Conservation (phyloP, 2,797 vertebrate species). For the Poeciliopsis infans region DNA sequence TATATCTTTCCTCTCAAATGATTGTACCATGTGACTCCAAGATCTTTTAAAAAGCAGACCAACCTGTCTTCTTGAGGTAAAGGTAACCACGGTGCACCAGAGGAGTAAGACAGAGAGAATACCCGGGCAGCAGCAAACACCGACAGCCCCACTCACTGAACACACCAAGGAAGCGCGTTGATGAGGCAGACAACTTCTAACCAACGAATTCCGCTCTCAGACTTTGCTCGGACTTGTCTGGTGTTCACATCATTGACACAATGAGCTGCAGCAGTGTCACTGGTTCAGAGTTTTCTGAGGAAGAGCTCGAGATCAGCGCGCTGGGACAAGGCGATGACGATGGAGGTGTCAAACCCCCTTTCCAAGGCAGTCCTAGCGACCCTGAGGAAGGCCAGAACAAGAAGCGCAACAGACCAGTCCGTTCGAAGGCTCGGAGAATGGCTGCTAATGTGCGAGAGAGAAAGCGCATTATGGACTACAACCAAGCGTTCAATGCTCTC, state of each 20-base stretch:
- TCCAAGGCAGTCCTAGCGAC: slow-evolving; percentile 68
- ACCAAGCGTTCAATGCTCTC: slow-evolving; percentile 95
- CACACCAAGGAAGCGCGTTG: background rate
- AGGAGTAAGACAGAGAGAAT: slow-evolving; percentile 57
- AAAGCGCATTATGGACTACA: slow-evolving; percentile 97
- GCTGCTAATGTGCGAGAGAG: slow-evolving; percentile 94
- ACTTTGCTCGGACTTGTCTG: background rate
- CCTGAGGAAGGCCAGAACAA: slow-evolving; percentile 74
- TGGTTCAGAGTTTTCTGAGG: slow-evolving; percentile 78
- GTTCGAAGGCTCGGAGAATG: slow-evolving; percentile 89
- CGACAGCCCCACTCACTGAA: slow-evolving; percentile 59
- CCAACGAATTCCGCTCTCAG: slow-evolving; percentile 12
- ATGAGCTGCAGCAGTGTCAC: slow-evolving; percentile 78
- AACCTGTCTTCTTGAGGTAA: slow-evolving; percentile 74
- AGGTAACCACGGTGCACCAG: slow-evolving; percentile 70
- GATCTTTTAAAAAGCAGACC: slow-evolving; percentile 78
- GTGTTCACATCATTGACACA: slow-evolving; percentile 5
- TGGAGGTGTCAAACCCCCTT: slow-evolving; percentile 57
- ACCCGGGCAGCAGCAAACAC: slow-evolving; percentile 50
- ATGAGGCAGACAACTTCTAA: background rate
- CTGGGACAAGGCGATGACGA: slow-evolving; percentile 65
- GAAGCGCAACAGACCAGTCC: slow-evolving; percentile 85
- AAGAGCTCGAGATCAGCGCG: slow-evolving; percentile 76
- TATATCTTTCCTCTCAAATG: slow-evolving; percentile 80
- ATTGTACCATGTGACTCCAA: slow-evolving; percentile 84